Conservation (phyloP, 37 sponge, comb jelly and placozoan genomes). For the Halichondria panicea region DNA sequence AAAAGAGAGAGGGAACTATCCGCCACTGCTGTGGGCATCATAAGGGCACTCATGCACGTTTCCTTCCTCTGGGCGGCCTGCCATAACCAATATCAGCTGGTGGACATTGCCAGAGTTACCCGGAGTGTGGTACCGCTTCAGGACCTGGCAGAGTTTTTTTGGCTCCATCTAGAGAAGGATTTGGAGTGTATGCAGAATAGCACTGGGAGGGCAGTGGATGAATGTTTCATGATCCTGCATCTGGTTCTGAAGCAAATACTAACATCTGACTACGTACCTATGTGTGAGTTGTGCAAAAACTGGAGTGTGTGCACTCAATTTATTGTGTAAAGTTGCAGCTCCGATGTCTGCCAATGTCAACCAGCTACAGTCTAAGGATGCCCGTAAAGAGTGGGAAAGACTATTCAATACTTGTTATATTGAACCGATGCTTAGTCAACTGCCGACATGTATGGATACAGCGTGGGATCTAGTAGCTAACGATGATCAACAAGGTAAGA, state of each 20-base stretch:
- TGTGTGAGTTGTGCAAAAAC: conserved; percentile 9
- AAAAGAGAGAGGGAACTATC: conserved; percentile 64
- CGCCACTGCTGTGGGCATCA: conserved; percentile 42
- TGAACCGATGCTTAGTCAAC: conserved; percentile 40
- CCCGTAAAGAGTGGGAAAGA: conserved; percentile 49
- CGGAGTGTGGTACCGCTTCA: conserved; percentile 4
- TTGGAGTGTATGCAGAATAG: conserved; percentile 33
- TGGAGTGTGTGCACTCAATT: no score
- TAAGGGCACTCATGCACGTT: conserved; percentile 71
- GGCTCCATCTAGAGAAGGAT: conserved; percentile 68
- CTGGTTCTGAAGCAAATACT: conserved; percentile 51
- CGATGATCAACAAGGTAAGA: conserved; percentile 62
- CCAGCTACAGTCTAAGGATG: conserved; percentile 13
- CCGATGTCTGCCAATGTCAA: neutral
- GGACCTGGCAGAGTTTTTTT: conserved; percentile 63
- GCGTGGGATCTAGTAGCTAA: conserved; percentile 37
- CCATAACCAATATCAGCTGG: conserved; percentile 17
- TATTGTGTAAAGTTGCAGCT: conserved; percentile 4
- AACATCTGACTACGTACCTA: neutral
- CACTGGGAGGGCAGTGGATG: conserved; percentile 42
- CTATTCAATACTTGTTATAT: conserved; percentile 35
- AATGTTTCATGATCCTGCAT: conserved; percentile 56
- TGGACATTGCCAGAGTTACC: conserved; percentile 21
- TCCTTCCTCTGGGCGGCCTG: conserved; percentile 63
- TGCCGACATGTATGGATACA: conserved; percentile 3